phyloP scores from a whole-genome alignment of 2,888 invertebrate genomes.

The Campaea margaritaria region DNA sequence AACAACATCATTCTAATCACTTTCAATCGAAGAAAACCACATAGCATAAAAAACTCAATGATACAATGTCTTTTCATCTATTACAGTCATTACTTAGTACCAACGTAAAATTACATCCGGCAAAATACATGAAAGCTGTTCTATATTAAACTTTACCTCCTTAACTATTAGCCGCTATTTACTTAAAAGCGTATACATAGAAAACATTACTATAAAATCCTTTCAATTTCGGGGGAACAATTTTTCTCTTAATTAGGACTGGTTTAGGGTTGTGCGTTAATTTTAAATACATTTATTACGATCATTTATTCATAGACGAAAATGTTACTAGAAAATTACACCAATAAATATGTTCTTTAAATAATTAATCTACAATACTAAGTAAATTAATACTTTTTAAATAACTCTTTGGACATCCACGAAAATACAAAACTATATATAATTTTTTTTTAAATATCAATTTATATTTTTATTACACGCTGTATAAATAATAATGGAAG shows the following conservation, averaged over 20 bases:
- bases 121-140: slow-evolving; percentile 24
- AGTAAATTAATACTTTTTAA: not conserved
- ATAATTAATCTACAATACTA: slow-evolving; percentile 7
- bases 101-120: slow-evolving; percentile 15
- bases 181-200: slow-evolving; percentile 54
- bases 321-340: slow-evolving; percentile 17
- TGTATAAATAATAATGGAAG: slow-evolving; percentile 43
- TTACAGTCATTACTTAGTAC: slow-evolving; percentile 26
- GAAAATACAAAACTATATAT: slow-evolving; percentile 9
- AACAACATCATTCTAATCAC: slow-evolving; percentile 4
- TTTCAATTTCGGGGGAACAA: slow-evolving; percentile 50
- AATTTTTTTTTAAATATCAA: not conserved
- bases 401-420: slow-evolving; percentile 5
- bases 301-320: slow-evolving; percentile 6
- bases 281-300: slow-evolving; percentile 22
- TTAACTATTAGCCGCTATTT: slow-evolving; percentile 38
- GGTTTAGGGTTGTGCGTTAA: slow-evolving; percentile 68
- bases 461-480: slow-evolving; percentile 33
- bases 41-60: slow-evolving; percentile 13
- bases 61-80: slow-evolving; percentile 29
- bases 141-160: slow-evolving; percentile 27
- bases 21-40: slow-evolving; percentile 4
- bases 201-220: slow-evolving; percentile 55
- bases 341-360: slow-evolving; percentile 7
- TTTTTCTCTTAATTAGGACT: slow-evolving; percentile 49